Evolutionary conservation across 2,113 vertebrate species (phyloP), one percentile per base, ranked within the genome.

Genomic region (Macheiramphus alcinus): DNA sequence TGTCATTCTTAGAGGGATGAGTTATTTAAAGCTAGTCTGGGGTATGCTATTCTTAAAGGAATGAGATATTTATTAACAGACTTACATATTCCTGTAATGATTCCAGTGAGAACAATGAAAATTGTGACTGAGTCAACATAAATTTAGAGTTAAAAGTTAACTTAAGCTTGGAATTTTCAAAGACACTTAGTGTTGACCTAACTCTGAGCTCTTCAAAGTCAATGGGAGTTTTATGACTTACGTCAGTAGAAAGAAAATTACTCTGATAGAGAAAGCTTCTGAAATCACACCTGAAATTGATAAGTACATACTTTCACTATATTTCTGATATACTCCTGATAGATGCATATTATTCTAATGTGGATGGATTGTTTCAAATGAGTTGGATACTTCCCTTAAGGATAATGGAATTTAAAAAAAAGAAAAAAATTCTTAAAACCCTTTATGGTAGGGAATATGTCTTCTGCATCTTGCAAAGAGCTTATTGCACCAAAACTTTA

Each of bases 1-100:
- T 97, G 97, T 97, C 95, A 85, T 93, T 97, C 80, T 97, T 95
- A 68, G 53, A 86, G 79, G 93, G 84, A 95, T 91, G 93, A 94
- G 91, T 94, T 97, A 96, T 96, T 96, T 97, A 92, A 96, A 95
- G 53, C 43, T 80, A 94, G 84, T 87, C 62, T 92, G 87, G 81
- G 72, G 55, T 87, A 92, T 75, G 40, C 48, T 96, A 2, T 78
- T 95, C 93, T 96, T 96, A 89, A 79, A 96, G 90, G 91, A 91
- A 91, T 61, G 62, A 96, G 70, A 86, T 94, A 96, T 95, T 96
- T 97, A 92, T 97, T 94, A 94, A 96, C 91, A 96, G 84, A 88
- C 94, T 93, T 94, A 86, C 47, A 82, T 93, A 95, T 89, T 95
- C 78, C 66, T 94, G 62, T 91, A 89, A 90, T 91, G 84, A 85